phyloP scores from a whole-genome alignment of 1,140 invertebrate species.

The Drosophila aff. region DNA sequence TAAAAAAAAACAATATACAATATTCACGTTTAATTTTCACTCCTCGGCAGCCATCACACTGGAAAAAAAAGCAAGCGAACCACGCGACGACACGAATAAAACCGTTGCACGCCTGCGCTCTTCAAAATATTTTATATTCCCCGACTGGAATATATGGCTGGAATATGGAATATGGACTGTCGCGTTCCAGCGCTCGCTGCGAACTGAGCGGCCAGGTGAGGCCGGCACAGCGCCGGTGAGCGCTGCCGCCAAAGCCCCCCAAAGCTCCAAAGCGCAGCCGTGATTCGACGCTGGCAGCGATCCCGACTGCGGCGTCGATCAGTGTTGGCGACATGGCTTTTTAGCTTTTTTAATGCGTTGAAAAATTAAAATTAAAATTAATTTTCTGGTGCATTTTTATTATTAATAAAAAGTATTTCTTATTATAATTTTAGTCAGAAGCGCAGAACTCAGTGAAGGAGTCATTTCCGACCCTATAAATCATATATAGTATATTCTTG shows the following conservation, averaged over 20 bases:
- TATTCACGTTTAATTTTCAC: constrained; percentile 49
- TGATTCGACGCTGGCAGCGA: constrained; percentile 19
- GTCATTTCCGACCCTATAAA: too few relatives aligned
- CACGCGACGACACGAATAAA: constrained; percentile 12
- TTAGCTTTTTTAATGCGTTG: not conserved
- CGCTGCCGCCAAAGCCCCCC: not conserved
- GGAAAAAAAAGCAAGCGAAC: constrained; percentile 5
- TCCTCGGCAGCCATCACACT: constrained; percentile 45
- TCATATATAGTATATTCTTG: too few relatives aligned
- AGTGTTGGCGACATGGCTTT: constrained; percentile 33
- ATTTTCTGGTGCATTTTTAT: too few relatives aligned
- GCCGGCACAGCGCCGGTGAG: constrained; percentile 4
- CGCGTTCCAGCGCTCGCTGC: constrained; percentile 70
- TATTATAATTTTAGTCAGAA: too few relatives aligned
- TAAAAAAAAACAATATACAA: constrained; percentile 47
- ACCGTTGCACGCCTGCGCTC: constrained; percentile 73
- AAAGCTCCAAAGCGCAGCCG: constrained; percentile 8
- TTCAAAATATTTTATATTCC: constrained; percentile 52
- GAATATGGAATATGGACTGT: constrained; percentile 43
- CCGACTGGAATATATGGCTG: constrained; percentile 14
- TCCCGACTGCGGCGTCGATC: constrained; percentile 45
- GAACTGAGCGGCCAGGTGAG: constrained; percentile 46
- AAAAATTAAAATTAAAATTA: not conserved
- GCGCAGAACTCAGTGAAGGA: too few relatives aligned
- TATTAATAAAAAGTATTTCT: too few relatives aligned